A percentile compares a stretch with the other conserved stretches of the same genome.
Conservation (phyloP, 35 echinoderm and acorn worm species). For the Amphiura filiformis region DNA sequence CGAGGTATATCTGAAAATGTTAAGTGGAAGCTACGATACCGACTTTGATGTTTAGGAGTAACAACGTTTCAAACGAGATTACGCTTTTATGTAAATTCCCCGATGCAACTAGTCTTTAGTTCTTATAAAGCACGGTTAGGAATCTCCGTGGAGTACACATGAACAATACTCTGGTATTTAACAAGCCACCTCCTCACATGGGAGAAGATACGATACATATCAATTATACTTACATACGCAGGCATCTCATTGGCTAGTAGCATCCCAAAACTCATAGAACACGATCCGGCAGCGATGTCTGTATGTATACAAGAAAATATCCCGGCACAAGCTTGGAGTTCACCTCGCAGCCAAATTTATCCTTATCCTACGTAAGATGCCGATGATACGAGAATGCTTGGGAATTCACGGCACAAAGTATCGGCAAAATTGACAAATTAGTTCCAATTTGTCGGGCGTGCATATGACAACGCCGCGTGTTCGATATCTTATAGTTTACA, state of each 20-base stretch:
- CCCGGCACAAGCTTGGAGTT: not conserved
- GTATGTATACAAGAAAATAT: not conserved
- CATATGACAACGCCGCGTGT: not conserved
- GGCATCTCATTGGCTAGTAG: not conserved
- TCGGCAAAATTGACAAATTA: slow-evolving; percentile 9
- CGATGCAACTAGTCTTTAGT: too few relatives aligned
- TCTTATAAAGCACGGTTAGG: too few relatives aligned
- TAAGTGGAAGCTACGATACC: too few relatives aligned
- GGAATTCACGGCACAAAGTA: not conserved
- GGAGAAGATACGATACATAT: too few relatives aligned
- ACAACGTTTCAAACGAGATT: too few relatives aligned
- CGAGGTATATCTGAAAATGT: too few relatives aligned
- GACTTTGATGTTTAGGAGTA: too few relatives aligned
- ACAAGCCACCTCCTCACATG: too few relatives aligned
- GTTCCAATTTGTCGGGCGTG: not conserved
- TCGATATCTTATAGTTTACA: not conserved
- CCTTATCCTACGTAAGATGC: not conserved
- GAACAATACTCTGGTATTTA: too few relatives aligned
- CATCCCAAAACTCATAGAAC: not conserved
- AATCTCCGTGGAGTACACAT: too few relatives aligned
- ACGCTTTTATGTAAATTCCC: too few relatives aligned
- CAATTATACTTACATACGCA: slow-evolving; percentile 3
- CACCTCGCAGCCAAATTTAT: not conserved
- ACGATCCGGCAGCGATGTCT: not conserved
- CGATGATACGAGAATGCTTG: too few relatives aligned